Evolutionary conservation across 2,113 vertebrate species (phyloP).

Genomic region (Lipophrys pholis): DNA sequence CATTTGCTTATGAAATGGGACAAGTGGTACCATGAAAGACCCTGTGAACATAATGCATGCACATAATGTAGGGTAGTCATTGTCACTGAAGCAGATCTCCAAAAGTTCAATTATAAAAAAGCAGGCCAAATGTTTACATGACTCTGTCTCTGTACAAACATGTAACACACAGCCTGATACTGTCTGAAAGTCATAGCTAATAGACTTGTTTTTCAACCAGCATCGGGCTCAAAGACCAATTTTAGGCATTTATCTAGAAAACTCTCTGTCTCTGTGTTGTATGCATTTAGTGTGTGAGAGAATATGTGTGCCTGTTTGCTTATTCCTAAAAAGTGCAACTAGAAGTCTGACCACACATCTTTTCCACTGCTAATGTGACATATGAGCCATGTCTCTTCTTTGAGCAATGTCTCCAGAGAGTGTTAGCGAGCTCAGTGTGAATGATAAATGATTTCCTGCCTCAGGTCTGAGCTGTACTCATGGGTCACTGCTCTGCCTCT

Average conservation of each 20-base stretch:
- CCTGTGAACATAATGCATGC: no score
- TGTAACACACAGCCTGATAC: no score
- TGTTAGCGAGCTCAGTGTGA: conserved; percentile 3
- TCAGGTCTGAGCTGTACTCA: conserved; percentile 40
- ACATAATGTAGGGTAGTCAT: no score
- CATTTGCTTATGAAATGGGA: no score
- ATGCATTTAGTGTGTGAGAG: not conserved
- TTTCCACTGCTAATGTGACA: conserved; percentile 20
- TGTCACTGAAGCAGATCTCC: no score
- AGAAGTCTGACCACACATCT: not conserved
- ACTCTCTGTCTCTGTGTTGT: not conserved
- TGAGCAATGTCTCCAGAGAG: conserved; percentile 23
- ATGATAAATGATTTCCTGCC: conserved; percentile 67
- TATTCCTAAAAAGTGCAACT: not conserved
- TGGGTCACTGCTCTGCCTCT: conserved; percentile 54
- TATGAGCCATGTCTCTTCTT: conserved; percentile 19
- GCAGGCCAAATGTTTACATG: no score
- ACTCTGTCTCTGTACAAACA: no score
- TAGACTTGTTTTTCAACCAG: conserved; percentile 5
- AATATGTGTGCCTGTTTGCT: not conserved
- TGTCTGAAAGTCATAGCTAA: no score
- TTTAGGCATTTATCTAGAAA: conserved; percentile 18
- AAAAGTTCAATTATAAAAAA: no score
- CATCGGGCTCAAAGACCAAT: conserved; percentile 10
- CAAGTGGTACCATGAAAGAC: no score